phyloP scores from a whole-genome alignment of 2,113 vertebrate species.

The Oostethus manadensis region DNA sequence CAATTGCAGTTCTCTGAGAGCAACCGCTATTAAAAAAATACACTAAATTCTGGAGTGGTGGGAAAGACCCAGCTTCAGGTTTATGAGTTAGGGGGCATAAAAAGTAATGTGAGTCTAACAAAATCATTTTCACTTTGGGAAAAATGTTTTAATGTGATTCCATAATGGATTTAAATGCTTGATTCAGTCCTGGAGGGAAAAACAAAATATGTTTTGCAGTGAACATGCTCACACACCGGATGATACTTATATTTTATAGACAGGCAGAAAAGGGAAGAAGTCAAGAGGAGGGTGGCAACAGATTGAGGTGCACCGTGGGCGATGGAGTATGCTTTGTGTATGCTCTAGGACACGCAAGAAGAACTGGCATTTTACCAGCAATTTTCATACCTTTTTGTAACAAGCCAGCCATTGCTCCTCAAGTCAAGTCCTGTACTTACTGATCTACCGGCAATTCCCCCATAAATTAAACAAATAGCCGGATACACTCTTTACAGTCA shows the following conservation, averaged over 20 bases:
- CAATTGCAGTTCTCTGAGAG: no score
- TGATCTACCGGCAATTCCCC: neutral
- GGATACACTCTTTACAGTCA: constrained; percentile 9
- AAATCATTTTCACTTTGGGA: no score
- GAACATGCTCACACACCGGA: no score
- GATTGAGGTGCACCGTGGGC: neutral
- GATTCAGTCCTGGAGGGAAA: no score
- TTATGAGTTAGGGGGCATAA: no score
- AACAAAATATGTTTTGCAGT: neutral
- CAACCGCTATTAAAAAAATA: no score
- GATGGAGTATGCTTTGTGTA: neutral
- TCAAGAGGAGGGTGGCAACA: neutral
- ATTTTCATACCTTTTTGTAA: neutral
- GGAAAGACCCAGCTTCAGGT: no score
- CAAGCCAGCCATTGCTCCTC: neutral
- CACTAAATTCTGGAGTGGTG: no score
- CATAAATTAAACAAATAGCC: constrained; percentile 4
- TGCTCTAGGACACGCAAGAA: neutral
- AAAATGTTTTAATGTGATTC: no score
- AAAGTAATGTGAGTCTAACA: no score
- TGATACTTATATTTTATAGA: neutral
- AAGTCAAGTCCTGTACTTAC: constrained; percentile 6
- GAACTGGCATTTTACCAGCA: neutral
- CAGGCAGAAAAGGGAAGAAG: neutral
- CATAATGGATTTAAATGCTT: no score